phyloP scores from a whole-genome alignment of 2,888 invertebrate genomes.

The Cotesia congregata region DNA sequence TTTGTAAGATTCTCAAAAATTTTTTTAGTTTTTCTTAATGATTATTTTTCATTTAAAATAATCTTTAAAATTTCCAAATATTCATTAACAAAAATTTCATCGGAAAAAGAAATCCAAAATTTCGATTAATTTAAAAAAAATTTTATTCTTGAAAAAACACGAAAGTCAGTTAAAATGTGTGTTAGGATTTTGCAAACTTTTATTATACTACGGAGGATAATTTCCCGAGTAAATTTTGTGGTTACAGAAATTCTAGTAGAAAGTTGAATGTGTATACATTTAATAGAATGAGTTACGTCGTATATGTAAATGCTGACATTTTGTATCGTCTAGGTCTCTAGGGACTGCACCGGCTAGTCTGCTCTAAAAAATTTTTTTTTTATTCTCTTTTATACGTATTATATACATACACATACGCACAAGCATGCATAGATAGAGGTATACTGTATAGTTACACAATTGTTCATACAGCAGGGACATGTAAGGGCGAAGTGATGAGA shows the following conservation, averaged over 20 bases:
- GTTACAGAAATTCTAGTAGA: constrained; percentile 19
- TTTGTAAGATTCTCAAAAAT: too few relatives aligned
- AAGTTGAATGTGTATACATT: constrained; percentile 26
- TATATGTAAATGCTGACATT: constrained; percentile 36
- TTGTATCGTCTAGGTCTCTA: constrained; percentile 32
- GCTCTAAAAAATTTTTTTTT: constrained; percentile 21
- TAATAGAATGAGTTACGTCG: constrained; percentile 34
- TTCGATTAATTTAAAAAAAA: background rate
- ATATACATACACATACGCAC: background rate
- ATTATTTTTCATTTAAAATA: too few relatives aligned
- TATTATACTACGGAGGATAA: background rate
- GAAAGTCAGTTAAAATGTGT: too few relatives aligned
- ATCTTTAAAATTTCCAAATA: too few relatives aligned
- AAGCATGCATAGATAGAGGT: background rate
- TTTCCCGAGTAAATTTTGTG: constrained; percentile 3
- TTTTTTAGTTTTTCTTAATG: too few relatives aligned
- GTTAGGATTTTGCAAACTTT: background rate
- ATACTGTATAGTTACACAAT: constrained; percentile 17
- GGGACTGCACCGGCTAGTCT: constrained; percentile 32
- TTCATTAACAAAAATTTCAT: too few relatives aligned
- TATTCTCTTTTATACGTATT: background rate
- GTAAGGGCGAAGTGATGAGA: background rate
- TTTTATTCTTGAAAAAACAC: background rate
- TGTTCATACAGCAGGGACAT: constrained; percentile 15
- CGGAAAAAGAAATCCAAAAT: background rate